phyloP scores from a whole-genome alignment of 2,888 invertebrate genomes.

The Habrosyne pyritoides region DNA sequence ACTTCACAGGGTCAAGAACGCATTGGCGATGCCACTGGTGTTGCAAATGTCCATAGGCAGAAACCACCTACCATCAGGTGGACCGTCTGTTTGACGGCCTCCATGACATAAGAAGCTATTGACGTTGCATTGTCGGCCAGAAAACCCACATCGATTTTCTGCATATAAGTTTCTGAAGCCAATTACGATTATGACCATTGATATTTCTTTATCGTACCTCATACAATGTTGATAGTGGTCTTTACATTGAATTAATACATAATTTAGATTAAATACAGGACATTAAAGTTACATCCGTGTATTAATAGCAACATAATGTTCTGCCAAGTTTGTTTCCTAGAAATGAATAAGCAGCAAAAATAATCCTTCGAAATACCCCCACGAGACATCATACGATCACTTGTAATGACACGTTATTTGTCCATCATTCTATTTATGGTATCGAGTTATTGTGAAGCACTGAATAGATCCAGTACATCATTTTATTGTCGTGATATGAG shows the following conservation, averaged over 20 bases:
- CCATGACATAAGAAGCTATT: no score
- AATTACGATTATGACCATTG: not conserved
- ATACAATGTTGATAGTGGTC: not conserved
- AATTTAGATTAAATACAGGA: not conserved
- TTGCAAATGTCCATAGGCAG: no score
- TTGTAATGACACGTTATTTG: not conserved
- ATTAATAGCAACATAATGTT: not conserved
- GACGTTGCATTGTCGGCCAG: no score
- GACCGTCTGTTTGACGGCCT: no score
- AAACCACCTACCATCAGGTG: no score
- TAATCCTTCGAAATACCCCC: not conserved
- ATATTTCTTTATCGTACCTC: not conserved
- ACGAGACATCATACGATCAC: constrained; percentile 3
- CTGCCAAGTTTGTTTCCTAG: not conserved
- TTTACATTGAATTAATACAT: not conserved
- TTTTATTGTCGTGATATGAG: constrained; percentile 20
- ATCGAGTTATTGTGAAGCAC: constrained; percentile 21
- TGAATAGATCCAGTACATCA: constrained; percentile 16
- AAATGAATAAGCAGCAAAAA: not conserved
- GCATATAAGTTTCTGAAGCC: not conserved
- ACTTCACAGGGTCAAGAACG: no score
- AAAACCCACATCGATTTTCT: not conserved
- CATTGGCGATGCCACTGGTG: no score
- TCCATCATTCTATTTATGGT: constrained; percentile 23
- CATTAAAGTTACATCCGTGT: not conserved